Base-by-base conservation (phyloP, 2,113 vertebrate genomes). In the Condylura cristata region DNA sequence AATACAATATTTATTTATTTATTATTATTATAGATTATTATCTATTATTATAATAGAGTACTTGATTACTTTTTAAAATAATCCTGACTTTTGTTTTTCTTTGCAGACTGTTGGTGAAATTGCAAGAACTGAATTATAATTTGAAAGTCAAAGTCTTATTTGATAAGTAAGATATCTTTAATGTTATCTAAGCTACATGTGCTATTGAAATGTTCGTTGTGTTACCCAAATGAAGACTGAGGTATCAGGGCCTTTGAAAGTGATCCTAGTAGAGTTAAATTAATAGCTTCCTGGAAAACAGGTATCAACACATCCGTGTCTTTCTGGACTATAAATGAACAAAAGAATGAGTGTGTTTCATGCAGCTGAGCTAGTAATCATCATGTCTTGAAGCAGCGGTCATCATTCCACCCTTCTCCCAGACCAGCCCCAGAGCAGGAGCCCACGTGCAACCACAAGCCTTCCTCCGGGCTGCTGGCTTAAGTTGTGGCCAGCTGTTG, bases 91-190 rank as follows among this genome's bases (percentile, higher is more conserved):
- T 75, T 37, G 5, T 84, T 90, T 97, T 93, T 90, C 65, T 96
- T 93, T 98, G 34, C 97, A 99, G 99, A 75, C 97, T 99, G 93
- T 98, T 99, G 98, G 99, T 99, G 97, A 99, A 99, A 91, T 97
- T 99, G 84, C 99, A 98, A 66, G 99, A 99, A 89, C 97, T 99
- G 79, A 99, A 99, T 97, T 99, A 99, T 97, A 99, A 99, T 75
- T 97, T 99, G 89, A 99, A 99, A 97, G 99, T 99, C 84, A 99
- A 99, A 96, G 99, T 99, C 22, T 83, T 98, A 51, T 99, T 99
- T 97, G 99, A 99, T 85, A 99, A 99, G 99, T 99, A 99, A 39
- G 99, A 98, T 66, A 48, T 88, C 2, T 97, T 91, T 95, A 51
- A 5, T 72, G 60, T 74, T 94, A 58, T 78, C 63, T 65, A 72